phyloP scores from a whole-genome alignment of 1,140 invertebrate species.

The Trichonephila clavipes region DNA sequence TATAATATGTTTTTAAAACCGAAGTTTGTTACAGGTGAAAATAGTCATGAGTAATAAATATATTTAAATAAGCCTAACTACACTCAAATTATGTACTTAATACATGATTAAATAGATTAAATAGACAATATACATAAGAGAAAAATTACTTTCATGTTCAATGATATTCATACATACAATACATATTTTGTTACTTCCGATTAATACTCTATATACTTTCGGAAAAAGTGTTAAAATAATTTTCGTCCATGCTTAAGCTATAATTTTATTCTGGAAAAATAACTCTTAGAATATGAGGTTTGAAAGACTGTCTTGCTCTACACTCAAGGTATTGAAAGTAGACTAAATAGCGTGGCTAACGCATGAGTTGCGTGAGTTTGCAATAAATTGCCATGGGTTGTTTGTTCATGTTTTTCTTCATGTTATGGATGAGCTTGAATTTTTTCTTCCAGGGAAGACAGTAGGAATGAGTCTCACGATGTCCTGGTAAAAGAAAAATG shows the following conservation, averaged over 20 bases:
- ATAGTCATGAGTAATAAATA: too few relatives aligned
- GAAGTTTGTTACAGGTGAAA: too few relatives aligned
- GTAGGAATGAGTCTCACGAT: slow-evolving; percentile 28
- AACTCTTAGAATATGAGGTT: neutral
- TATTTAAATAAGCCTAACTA: too few relatives aligned
- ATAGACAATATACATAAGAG: too few relatives aligned
- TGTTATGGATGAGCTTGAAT: slow-evolving; percentile 22
- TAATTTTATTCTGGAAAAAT: neutral
- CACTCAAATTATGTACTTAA: too few relatives aligned
- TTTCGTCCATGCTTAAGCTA: neutral
- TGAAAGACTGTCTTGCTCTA: neutral
- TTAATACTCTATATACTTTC: neutral
- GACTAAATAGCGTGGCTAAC: slow-evolving; percentile 13
- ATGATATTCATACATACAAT: too few relatives aligned
- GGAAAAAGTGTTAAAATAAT: neutral
- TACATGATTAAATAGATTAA: too few relatives aligned
- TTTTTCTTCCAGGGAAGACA: neutral
- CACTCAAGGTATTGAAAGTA: neutral
- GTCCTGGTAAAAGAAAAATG: slow-evolving; percentile 37
- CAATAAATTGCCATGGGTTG: neutral
- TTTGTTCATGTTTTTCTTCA: slow-evolving; percentile 11
- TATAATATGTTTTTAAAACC: too few relatives aligned
- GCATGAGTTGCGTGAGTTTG: slow-evolving; percentile 36
- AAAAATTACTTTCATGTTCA: too few relatives aligned
- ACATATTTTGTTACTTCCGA: neutral